phyloP scores from a whole-genome alignment of 1,140 invertebrate genomes.

The Pentalonia nigronervosa region DNA sequence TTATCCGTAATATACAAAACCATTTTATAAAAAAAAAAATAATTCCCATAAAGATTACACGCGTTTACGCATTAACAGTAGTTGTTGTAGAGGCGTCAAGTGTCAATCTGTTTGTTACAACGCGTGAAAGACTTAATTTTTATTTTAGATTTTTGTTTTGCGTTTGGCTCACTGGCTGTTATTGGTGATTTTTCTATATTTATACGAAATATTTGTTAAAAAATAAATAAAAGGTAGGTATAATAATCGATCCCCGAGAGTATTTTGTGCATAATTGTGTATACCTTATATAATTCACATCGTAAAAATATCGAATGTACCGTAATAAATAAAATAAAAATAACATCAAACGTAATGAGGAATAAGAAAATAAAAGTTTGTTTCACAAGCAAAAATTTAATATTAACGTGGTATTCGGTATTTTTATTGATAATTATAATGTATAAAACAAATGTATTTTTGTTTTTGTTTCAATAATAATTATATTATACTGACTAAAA shows the following conservation, averaged over 20 bases:
- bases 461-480: background rate
- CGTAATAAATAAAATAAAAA: background rate
- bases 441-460: no score
- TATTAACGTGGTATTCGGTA: background rate
- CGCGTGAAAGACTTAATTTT: background rate
- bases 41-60: background rate
- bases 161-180: background rate
- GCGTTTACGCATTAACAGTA: background rate
- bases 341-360: background rate
- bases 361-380: slow-evolving; percentile 9
- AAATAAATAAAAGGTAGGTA: background rate
- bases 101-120: background rate
- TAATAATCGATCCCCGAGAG: background rate
- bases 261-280: background rate
- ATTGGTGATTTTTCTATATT: background rate
- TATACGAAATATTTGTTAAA: background rate
- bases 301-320: background rate
- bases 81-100: background rate
- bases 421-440: background rate
- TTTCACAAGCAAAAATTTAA: background rate
- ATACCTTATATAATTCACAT: background rate
- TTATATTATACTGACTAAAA: background rate
- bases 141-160: background rate
- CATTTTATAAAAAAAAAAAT: background rate
- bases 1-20: background rate